Base-by-base conservation (phyloP, 2,113 vertebrate genomes). In the Aleadryas rufinucha region DNA sequence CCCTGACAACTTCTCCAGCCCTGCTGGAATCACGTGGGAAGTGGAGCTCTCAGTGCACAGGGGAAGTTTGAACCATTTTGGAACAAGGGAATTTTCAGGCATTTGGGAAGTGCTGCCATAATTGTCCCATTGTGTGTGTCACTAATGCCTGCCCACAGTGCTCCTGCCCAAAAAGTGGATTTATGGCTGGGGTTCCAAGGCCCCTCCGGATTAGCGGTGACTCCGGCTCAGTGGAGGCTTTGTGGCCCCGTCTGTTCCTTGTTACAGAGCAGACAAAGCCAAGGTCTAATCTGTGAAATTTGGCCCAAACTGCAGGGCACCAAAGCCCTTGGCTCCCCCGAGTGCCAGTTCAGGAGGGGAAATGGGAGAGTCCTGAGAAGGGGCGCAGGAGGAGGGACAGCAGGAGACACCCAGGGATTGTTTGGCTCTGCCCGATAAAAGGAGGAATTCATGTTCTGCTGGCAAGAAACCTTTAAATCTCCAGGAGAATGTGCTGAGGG, bases 331-430 rank as follows among this genome's bases (percentile, higher is more conserved):
- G 90, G 94, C 92, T 93, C 63, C 59, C 87, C 78, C 0, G 4
- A 89, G 74, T 75, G 91, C 93, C 91, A 79, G 94, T 4, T 63
- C 44, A 76, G 91, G 53, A 89, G 78, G 81, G 61, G 95, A 96
- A 96, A 95, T 2, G 54, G 89, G 96, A 96, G 92, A 97, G 89
- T 77, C 84, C 81, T 95, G 94, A 95, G 95, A 94, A 96, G 92
- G 0, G 3, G 60, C 6, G 0, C 57, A 11, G 95, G 84, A 89
- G 93, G 69, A 86, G 90, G 70, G 66, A 84, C n/a, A 7, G 82
- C 83, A 74, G 52, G 89, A 91, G 95, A 84, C n/a, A 11, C 81
- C 84, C 57, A 53, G 81, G 83, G 91, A 88, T 91, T 75, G 84
- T 80, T 86, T 60, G 90, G 71, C 90, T 96, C 72, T 56, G 93